Evolutionary conservation across 2,113 vertebrate genomes (phyloP).

Genomic region (Murina feae): DNA sequence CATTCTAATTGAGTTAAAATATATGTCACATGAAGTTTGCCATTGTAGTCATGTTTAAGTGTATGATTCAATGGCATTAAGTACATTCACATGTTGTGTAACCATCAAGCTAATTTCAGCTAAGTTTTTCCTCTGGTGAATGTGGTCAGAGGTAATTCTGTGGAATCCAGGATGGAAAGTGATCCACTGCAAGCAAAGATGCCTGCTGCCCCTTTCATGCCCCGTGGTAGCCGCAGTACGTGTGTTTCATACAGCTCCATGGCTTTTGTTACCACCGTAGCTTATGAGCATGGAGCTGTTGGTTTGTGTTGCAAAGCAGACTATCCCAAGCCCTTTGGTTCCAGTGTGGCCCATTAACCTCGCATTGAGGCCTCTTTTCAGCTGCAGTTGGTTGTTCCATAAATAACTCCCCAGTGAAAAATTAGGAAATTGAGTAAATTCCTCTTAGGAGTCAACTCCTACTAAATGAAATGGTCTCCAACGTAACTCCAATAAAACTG

Average conservation of each 20-base stretch:
- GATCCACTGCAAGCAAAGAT: background rate
- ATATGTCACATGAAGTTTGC: background rate
- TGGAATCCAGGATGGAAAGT: background rate
- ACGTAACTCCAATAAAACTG: background rate
- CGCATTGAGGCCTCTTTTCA: background rate
- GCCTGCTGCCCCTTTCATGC: background rate
- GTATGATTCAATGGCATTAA: background rate
- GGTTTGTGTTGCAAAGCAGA: background rate
- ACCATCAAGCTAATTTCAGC: background rate
- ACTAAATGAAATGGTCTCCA: background rate
- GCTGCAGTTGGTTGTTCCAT: background rate
- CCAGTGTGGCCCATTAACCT: background rate
- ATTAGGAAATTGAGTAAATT: slow-evolving; percentile 2
- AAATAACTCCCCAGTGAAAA: background rate
- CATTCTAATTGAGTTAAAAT: background rate
- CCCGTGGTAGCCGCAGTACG: background rate
- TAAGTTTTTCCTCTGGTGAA: background rate
- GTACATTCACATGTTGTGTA: background rate
- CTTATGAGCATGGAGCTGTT: background rate
- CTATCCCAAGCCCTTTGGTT: background rate
- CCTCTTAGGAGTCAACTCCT: background rate
- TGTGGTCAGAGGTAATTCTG: background rate
- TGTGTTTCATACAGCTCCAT: background rate
- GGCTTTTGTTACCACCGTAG: background rate
- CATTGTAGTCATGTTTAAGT: background rate